phyloP scores from a whole-genome alignment of 1,140 invertebrate species.

The Brachionus paranguensis region DNA sequence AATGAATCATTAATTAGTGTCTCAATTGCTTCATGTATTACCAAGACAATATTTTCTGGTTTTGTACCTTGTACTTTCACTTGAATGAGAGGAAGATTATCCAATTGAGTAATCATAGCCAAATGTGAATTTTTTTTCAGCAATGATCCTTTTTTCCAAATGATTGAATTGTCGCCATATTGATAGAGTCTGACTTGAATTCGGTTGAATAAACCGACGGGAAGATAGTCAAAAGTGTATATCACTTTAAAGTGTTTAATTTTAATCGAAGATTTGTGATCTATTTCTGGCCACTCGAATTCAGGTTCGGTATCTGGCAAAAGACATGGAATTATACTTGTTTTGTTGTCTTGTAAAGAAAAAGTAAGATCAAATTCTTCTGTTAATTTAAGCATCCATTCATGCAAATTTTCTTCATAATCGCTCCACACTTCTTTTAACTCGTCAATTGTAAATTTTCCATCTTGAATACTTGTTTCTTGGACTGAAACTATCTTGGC shows the following conservation, averaged over 20 bases:
- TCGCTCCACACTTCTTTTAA: conserved; percentile 47
- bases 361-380: conserved; percentile 55
- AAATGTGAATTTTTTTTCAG: conserved; percentile 50
- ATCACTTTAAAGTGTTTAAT: conserved; percentile 34
- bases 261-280: neutral
- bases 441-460: conserved; percentile 47
- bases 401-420: conserved; percentile 46
- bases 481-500: conserved; percentile 53
- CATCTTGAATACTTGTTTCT: conserved; percentile 48
- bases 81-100: conserved; percentile 44
- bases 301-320: conserved; percentile 47
- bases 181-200: conserved; percentile 52
- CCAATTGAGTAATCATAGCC: conserved; percentile 46
- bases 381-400: conserved; percentile 52
- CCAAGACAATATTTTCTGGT: conserved; percentile 52
- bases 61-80: conserved; percentile 49
- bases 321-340: conserved; percentile 52
- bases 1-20: conserved; percentile 50
- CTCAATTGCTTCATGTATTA: conserved; percentile 52
- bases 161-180: conserved; percentile 49
- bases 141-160: conserved; percentile 53
- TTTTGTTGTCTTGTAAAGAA: conserved; percentile 38
- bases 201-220: conserved; percentile 54
- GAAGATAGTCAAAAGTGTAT: conserved; percentile 45
- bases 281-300: conserved; percentile 16